phyloP scores from a whole-genome alignment of 2,888 invertebrate genomes.

The Bellardia pandia region DNA sequence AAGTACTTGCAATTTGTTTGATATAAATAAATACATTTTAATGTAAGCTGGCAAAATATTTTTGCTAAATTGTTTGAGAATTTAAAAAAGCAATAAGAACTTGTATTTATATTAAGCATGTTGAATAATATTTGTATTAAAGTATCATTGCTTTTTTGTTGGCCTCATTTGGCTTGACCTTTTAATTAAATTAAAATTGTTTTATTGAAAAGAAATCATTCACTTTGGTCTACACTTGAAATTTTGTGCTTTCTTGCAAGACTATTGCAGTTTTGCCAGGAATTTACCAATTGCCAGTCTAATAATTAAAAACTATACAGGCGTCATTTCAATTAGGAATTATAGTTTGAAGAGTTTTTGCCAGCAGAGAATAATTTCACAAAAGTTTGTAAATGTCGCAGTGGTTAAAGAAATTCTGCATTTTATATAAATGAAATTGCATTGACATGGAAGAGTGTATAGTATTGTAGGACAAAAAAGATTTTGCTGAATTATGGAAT shows the following conservation, averaged over 20 bases:
- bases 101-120: background rate
- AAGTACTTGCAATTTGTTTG: slow-evolving; percentile 56
- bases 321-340: slow-evolving; percentile 22
- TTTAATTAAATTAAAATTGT: slow-evolving; percentile 52
- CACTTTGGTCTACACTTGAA: slow-evolving; percentile 4
- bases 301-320: slow-evolving; percentile 3
- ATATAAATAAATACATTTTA: slow-evolving; percentile 22
- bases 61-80: background rate
- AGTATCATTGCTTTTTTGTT: background rate
- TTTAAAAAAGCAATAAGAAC: slow-evolving; percentile 13
- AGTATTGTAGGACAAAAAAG: no score
- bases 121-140: background rate
- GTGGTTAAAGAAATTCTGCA: background rate
- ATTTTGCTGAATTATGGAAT: no score
- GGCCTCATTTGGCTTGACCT: background rate
- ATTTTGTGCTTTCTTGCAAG: background rate
- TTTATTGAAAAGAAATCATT: background rate
- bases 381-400: background rate
- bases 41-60: background rate
- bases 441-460: no score
- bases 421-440: no score
- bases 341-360: background rate
- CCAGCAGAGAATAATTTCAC: background rate
- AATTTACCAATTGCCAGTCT: slow-evolving; percentile 13
- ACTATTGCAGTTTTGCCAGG: background rate